phyloP scores from a whole-genome alignment of 2,888 invertebrate genomes.

The Cheilosia grossa region DNA sequence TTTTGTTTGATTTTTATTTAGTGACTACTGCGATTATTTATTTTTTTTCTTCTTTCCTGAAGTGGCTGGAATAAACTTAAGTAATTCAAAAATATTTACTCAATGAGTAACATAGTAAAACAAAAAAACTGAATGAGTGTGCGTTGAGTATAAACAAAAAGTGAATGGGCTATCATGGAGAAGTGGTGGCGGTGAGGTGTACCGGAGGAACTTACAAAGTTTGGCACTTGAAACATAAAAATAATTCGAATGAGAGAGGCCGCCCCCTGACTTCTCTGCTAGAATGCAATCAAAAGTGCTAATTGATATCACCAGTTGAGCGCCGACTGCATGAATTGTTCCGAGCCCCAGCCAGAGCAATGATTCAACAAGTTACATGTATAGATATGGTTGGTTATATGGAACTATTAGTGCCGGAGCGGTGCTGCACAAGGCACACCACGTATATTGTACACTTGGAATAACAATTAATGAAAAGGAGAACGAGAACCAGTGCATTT shows the following conservation, averaged over 20 bases:
- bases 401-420: conserved; percentile 23
- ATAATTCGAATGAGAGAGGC: conserved; percentile 23
- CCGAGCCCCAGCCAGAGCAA: conserved; percentile 4
- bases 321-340: conserved; percentile 42
- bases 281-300: conserved; percentile 58
- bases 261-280: conserved; percentile 2
- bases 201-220: conserved; percentile 1
- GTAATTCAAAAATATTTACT: background rate
- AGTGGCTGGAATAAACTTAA: conserved; percentile 40
- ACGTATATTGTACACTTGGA: conserved; percentile 20
- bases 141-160: conserved; percentile 37
- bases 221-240: conserved; percentile 43
- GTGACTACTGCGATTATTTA: background rate
- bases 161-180: conserved; percentile 33
- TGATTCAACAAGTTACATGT: conserved; percentile 54
- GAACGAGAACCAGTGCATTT: conserved; percentile 42
- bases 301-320: conserved; percentile 63
- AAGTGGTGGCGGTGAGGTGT: conserved; percentile 7
- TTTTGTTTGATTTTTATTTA: conserved; percentile 21
- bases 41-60: conserved; percentile 13
- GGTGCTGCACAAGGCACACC: background rate
- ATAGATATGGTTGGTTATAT: background rate
- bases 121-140: background rate
- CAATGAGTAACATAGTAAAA: conserved; percentile 12
- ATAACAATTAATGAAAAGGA: conserved; percentile 38